Percentiles rank a stretch among this genome's conserved stretches.
Evolutionary conservation across 2,113 vertebrate species (phyloP).

Genomic region (Pipa parva): DNA sequence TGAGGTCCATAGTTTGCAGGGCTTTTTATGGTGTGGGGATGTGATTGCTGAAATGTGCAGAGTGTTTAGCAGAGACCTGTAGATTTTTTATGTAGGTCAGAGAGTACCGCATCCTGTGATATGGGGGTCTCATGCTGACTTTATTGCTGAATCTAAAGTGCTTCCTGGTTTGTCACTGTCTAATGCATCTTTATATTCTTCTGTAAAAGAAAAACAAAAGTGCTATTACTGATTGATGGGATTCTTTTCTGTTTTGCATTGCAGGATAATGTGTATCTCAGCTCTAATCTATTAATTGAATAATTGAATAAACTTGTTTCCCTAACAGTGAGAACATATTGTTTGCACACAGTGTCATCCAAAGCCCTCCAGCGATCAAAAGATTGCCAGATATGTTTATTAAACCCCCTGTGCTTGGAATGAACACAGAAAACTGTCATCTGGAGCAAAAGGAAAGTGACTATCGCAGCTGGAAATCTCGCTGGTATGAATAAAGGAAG

Average conservation of each 20-base stretch:
- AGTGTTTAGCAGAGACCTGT: background rate
- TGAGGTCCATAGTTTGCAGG: too few relatives aligned
- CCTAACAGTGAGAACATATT: slow-evolving; percentile 75
- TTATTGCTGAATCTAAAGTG: slow-evolving; percentile 21
- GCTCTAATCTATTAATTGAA: slow-evolving; percentile 95
- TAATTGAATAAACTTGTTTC: slow-evolving; percentile 96
- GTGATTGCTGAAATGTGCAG: background rate
- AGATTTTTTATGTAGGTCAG: slow-evolving; percentile 26
- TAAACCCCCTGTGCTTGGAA: slow-evolving; percentile 84
- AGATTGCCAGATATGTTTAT: slow-evolving; percentile 98
- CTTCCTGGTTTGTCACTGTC: slow-evolving; percentile 13
- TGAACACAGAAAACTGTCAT: slow-evolving; percentile 86
- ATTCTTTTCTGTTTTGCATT: slow-evolving; percentile 65
- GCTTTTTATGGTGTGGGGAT: background rate
- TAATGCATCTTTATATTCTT: slow-evolving; percentile 15
- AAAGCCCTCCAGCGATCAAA: slow-evolving; percentile 78
- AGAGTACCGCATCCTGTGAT: slow-evolving; percentile 30
- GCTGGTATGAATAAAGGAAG: slow-evolving; percentile 82
- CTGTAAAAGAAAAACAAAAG: slow-evolving; percentile 12
- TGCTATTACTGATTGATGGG: slow-evolving; percentile 63
- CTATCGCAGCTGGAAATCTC: slow-evolving; percentile 84
- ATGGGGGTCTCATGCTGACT: slow-evolving; percentile 26
- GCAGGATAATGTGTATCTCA: slow-evolving; percentile 83
- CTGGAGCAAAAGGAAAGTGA: slow-evolving; percentile 77
- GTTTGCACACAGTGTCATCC: slow-evolving; percentile 91